Base-by-base conservation (phyloP, 2,113 vertebrate species). In the Daubentonia madagascariensis region DNA sequence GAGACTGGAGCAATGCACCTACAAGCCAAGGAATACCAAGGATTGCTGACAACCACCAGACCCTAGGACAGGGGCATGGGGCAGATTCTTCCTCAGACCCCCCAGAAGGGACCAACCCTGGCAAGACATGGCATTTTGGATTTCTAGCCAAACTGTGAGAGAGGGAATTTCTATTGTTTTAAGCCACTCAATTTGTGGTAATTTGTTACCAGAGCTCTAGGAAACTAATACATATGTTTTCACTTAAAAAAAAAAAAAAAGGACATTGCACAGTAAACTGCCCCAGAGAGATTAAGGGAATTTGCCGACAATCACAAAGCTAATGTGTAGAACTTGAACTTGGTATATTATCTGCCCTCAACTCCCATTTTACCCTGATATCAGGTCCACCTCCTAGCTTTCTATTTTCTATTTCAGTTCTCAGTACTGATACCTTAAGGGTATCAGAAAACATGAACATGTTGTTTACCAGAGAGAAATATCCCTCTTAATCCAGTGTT, bases 401-500 rank as follows among this genome's bases (percentile, higher is more conserved):
- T 68, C 84, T 78, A 37, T 45, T 86, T 84, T 59, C 68, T 57
- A 1, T 72, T 88, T 89, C 79, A 48, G 52, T n/a, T 87, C 63
- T 35, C 63, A 96, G 73, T 93, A 17, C 43, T 32, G 68, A 63
- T 48, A 70, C 40, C 40, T 67, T 68, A 14, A 43, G 68, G 16
- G 25, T 79, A 45, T 76, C 73, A 65, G 73, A 95, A 72, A 67
- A 80, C 70, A 22, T 7, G 63, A 83, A 57, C 14, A 43, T 65
- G 63, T n/a, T 95, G 80, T 91, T 96, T 96, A 75, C 92, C 68
- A 73, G 65, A 70, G 48, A 96, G 94, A 94, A 97, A 65, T 6
- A 87, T 20, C 84, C 30, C 79, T 80, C 79, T 84, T 54, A 80
- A 87, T 79, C 61, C 83, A 89, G 35, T 17, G 50, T 37, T 91